Percentiles rank a stretch among this genome's conserved stretches.
Evolutionary conservation across 2,888 invertebrate genomes (phyloP).

Genomic region (Oscheius sp.): DNA sequence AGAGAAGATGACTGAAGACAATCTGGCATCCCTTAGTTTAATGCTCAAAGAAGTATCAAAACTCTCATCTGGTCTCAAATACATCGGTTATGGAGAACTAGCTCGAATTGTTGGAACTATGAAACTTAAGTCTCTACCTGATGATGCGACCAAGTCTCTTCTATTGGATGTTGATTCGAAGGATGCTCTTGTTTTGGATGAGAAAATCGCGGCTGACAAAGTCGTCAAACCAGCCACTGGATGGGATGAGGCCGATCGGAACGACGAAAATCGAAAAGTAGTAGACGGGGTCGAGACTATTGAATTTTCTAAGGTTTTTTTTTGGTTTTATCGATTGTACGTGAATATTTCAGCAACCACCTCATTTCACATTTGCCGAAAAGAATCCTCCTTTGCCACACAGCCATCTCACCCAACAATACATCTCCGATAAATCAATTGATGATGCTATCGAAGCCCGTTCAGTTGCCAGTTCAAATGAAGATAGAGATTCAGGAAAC

Average conservation of each 20-base stretch:
- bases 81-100: slow-evolving; percentile 38
- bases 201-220: slow-evolving; percentile 26
- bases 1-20: slow-evolving; percentile 9
- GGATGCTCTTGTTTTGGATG: slow-evolving; percentile 51
- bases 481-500: too few relatives aligned
- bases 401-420: slow-evolving; percentile 94
- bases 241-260: slow-evolving; percentile 48
- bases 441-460: slow-evolving; percentile 99
- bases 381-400: slow-evolving; percentile 80
- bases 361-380: slow-evolving; percentile 29
- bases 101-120: slow-evolving; percentile 31
- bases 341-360: slow-evolving; percentile 8
- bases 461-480: too few relatives aligned
- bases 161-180: slow-evolving; percentile 41
- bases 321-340: background rate
- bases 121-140: too few relatives aligned
- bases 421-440: slow-evolving; percentile 82
- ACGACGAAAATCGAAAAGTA: slow-evolving; percentile 30
- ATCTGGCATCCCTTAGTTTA: slow-evolving; percentile 17
- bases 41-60: slow-evolving; percentile 45
- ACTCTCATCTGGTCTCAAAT: slow-evolving; percentile 35
- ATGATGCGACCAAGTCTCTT: too few relatives aligned
- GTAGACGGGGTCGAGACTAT: slow-evolving; percentile 57
- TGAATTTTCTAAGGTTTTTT: slow-evolving; percentile 39
- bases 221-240: slow-evolving; percentile 40